phyloP scores from a whole-genome alignment of 2,797 vertebrate genomes.

The Danio tinwini region DNA sequence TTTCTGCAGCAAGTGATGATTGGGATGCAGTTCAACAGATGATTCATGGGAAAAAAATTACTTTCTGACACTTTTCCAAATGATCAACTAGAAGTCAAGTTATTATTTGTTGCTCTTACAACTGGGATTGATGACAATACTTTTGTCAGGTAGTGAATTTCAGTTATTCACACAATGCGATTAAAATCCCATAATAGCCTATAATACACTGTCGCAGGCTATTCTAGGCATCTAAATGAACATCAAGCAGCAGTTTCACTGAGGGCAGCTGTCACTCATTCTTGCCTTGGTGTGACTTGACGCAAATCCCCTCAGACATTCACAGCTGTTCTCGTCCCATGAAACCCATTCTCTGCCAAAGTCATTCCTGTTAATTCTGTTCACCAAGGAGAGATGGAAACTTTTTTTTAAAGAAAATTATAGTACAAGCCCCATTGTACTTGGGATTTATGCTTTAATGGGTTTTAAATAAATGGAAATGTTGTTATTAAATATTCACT shows the following conservation, averaged over 20 bases:
- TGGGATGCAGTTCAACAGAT: no score
- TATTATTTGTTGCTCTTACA: no score
- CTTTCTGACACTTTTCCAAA: no score
- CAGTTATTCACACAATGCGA: no score
- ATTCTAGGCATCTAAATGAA: background rate
- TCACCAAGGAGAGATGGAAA: slow-evolving; percentile 1
- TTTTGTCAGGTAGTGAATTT: no score
- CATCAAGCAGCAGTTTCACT: background rate
- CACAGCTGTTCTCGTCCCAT: background rate
- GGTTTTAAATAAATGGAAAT: no score
- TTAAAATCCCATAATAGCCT: no score
- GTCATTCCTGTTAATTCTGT: background rate
- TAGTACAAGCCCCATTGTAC: background rate
- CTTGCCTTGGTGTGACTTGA: background rate
- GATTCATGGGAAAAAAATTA: no score
- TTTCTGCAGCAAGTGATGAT: no score
- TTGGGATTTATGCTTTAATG: background rate
- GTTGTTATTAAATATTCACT: no score
- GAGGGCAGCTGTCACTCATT: slow-evolving; percentile 3
- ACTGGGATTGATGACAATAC: no score
- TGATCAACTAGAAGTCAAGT: no score
- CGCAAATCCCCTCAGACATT: background rate
- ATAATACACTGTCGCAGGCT: background rate
- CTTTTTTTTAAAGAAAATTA: background rate
- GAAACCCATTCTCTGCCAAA: background rate